phyloP scores from a whole-genome alignment of 2,888 invertebrate genomes.

The Polietes domitor region DNA sequence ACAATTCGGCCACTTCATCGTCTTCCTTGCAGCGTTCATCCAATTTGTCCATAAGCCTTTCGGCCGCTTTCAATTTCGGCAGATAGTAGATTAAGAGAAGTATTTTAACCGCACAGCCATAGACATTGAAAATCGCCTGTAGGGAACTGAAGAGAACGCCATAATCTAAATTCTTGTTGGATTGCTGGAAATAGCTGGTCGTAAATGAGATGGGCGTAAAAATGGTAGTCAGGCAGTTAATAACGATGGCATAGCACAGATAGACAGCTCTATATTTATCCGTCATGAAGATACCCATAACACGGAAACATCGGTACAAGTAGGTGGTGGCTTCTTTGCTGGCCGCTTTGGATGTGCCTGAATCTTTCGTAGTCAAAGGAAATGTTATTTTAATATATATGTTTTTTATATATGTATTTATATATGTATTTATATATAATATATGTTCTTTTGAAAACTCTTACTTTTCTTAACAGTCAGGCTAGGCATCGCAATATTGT shows the following conservation, averaged over 20 bases:
- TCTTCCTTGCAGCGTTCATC: conserved; percentile 67
- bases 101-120: conserved; percentile 64
- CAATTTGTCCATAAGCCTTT: conserved; percentile 63
- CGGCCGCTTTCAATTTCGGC: conserved; percentile 54
- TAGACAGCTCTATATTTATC: conserved; percentile 53
- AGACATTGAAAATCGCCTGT: conserved; percentile 68
- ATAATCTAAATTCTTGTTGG: conserved; percentile 55
- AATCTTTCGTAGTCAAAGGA: not conserved
- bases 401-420: no score
- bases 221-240: conserved; percentile 59
- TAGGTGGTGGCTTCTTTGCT: conserved; percentile 56
- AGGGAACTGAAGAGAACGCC: conserved; percentile 66
- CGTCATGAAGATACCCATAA: conserved; percentile 64
- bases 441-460: no score
- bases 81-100: conserved; percentile 59
- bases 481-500: no score
- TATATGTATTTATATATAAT: no score
- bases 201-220: conserved; percentile 66
- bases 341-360: not conserved
- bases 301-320: conserved; percentile 56
- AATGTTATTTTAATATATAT: not conserved
- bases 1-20: conserved; percentile 59
- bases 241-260: conserved; percentile 47
- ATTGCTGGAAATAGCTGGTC: conserved; percentile 59
- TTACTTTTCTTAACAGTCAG: not conserved